Base-by-base conservation (phyloP, 2,888 invertebrate species). In the Rhogogaster chlorosoma region DNA sequence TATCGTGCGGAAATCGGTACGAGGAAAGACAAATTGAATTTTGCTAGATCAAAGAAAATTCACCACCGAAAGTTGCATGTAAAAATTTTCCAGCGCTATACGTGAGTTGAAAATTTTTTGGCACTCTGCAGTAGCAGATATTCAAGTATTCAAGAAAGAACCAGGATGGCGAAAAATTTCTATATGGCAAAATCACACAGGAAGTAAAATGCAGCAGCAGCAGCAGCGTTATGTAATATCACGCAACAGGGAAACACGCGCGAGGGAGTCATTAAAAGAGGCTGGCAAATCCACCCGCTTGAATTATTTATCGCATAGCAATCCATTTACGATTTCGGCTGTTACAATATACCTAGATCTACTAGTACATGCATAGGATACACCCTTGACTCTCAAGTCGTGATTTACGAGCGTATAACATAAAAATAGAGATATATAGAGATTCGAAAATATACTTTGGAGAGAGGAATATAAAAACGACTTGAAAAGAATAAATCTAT, bases 261-360 rank as follows among this genome's bases (percentile, higher is more conserved):
- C 61, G 61, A 26, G 22, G 53, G 1, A 26, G 61, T 61, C 61
- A 26, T 61, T 26, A 61, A 61, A 61, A 61, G 61, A 61, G 61
- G 67, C 32, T 67, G 67, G 67, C 67, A 67, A 32, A 15, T 32
- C 32, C 12, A 26, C 29, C 29, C 49, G 77, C 10, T 77, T 77
- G n/a, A 77, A 77, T 53, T 26, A 77, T 77, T 49, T 53, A 77
- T 77, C 49, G 53, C 29, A 77, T 29, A 26, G 71, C 71, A 42
- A 73, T 73, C 38, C 71, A 73, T 73, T 80, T 61, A 22, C 57
- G 38, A 36, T n/a, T 61, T 80, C 36, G 32, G 9, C 45, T 26
- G 75, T 9, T 45, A 49, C 49, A 38, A 38, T 29, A 77, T 77
- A 49, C 18, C 53, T 77, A 73, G 29, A 26, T 42, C 5, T 73